Conservation (phyloP, 2,888 invertebrate species). For the Cremastinae sp. region DNA sequence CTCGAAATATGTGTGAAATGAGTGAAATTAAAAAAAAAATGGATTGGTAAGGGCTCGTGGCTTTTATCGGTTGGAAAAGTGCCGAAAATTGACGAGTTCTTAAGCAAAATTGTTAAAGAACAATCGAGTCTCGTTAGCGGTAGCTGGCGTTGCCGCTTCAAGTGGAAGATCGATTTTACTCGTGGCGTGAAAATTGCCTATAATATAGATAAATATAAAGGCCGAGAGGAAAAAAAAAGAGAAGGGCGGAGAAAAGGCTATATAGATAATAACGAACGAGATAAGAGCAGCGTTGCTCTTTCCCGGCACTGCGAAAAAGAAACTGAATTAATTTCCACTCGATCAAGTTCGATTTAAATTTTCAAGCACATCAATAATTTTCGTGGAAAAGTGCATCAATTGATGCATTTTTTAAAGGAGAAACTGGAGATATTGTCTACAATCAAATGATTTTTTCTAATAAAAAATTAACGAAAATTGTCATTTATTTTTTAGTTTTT, state of each 20-base stretch:
- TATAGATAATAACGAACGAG: neutral
- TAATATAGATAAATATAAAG: slow-evolving; percentile 13
- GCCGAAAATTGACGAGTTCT: neutral
- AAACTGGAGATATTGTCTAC: too few relatives aligned
- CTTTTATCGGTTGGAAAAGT: neutral
- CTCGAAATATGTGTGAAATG: neutral
- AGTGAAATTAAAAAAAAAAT: neutral
- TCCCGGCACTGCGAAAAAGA: neutral
- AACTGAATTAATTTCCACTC: slow-evolving; percentile 1
- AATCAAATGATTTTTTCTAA: too few relatives aligned
- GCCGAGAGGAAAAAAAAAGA: neutral
- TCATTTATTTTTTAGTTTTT: too few relatives aligned
- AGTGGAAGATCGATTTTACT: slow-evolving; percentile 49
- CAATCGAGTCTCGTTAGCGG: slow-evolving; percentile 45
- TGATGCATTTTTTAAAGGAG: too few relatives aligned
- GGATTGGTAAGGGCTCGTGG: neutral
- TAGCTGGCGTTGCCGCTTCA: slow-evolving; percentile 4
- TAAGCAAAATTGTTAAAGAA: slow-evolving; percentile 3
- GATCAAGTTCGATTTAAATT: too few relatives aligned
- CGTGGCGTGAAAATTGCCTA: slow-evolving; percentile 15
- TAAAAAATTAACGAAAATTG: too few relatives aligned
- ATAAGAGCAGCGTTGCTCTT: neutral
- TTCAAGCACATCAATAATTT: too few relatives aligned
- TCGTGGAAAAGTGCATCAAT: too few relatives aligned
- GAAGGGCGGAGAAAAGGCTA: neutral